Evolutionary conservation across 2,888 invertebrate genomes (phyloP).

Genomic region (Lasioglossum pauxillum): DNA sequence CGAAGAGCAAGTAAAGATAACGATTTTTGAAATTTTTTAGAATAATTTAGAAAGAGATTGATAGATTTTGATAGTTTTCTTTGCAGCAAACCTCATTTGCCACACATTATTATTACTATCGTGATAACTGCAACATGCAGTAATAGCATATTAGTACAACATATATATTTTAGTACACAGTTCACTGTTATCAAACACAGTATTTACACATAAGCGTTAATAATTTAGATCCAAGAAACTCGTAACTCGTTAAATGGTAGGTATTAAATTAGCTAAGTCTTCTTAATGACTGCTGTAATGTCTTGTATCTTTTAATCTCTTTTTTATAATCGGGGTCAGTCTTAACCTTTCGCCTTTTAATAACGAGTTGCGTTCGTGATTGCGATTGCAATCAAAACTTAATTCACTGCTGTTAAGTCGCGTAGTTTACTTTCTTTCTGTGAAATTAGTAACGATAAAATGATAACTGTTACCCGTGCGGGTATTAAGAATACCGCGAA

Average conservation of each 20-base stretch:
- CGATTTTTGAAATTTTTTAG: neutral
- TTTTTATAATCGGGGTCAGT: neutral
- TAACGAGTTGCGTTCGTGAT: neutral
- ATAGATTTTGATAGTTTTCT: neutral
- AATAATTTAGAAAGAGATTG: neutral
- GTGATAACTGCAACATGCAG: neutral
- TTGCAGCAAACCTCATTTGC: neutral
- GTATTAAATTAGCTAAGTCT: neutral
- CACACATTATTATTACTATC: neutral
- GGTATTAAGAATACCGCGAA: neutral
- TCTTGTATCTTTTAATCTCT: neutral
- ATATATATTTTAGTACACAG: neutral
- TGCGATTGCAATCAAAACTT: slow-evolving; percentile 4
- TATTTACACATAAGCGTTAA: neutral
- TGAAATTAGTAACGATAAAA: neutral
- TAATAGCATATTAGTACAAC: neutral
- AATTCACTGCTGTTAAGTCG: neutral
- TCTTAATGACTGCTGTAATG: neutral
- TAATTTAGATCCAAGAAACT: neutral
- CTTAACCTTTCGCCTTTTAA: neutral
- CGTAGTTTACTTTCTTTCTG: neutral
- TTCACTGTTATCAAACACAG: neutral
- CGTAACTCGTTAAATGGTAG: neutral
- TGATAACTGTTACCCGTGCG: neutral
- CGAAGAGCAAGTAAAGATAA: neutral